Base-by-base conservation (phyloP, 1,140 invertebrate species). In the Hylaeus anthracinus region DNA sequence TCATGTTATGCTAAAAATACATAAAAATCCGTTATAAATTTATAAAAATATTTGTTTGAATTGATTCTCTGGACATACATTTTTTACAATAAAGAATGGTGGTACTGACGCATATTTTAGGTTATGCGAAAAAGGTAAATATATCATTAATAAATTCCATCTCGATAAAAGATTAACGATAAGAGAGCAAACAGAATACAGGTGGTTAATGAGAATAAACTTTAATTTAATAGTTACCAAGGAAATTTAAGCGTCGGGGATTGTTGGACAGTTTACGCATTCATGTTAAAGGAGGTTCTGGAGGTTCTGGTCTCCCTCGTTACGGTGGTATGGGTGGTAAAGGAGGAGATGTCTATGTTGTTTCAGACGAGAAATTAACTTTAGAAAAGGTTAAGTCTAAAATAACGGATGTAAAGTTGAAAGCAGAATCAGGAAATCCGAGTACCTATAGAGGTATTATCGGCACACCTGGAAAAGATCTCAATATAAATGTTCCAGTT, bases 251-350 rank as follows among this genome's bases (percentile, higher is more conserved):
- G 4, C 83, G 86, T 65, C 63, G 69, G 78, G 94, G 94, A 70
- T 98, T 98, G 86, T 90, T 97, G 53, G 97, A 98, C 91, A 95
- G 95, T 1, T 91, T 98, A 37, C 93, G 95, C 86, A 88, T 98
- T 56, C 94, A 95, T 87, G 96, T 97, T 3, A 95, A 95, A 90
- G 97, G 95, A 39, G 97, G 97, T 26, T 92, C 94, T 53, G 98
- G 98, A 12, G 97, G 96, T 55, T 93, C 95, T 89, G 98, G 98
- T 1, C 90, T 96, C 61, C 96, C 96, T 1, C 95, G 95, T 85
- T 98, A 95, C 92, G 97, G 97, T 14, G 98, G 98, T 5, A 90
- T 96, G 10, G 98, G 98, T 41, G 98, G 98, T 0, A 95, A 95
- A 91, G 98, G 98, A 26, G 98, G 98, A 15, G 95, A 96, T 93